A percentile compares a stretch with the other conserved stretches of the same genome.
Evolutionary conservation across 2,797 vertebrate species (phyloP).

Genomic region (Ctenopoma multispine): DNA sequence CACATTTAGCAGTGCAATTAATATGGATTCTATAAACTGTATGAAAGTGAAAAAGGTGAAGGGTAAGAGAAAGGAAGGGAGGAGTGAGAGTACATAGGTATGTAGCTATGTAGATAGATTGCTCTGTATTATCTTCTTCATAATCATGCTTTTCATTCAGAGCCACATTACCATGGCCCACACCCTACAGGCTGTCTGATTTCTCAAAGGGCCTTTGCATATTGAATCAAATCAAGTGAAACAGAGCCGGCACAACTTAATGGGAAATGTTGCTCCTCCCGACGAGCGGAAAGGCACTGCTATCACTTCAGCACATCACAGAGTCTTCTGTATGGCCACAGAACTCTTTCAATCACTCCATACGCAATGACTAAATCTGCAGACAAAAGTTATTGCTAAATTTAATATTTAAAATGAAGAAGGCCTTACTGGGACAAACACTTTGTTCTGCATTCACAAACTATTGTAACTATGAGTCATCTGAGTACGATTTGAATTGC

Average conservation of each 20-base stretch:
- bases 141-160: slow-evolving; percentile 59
- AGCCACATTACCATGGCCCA: slow-evolving; percentile 55
- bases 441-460: slow-evolving; percentile 11
- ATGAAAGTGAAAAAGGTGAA: slow-evolving; percentile 1
- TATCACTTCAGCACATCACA: slow-evolving; percentile 53
- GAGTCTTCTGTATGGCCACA: slow-evolving; percentile 27
- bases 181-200: slow-evolving; percentile 64
- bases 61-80: not conserved
- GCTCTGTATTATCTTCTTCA: slow-evolving; percentile 42
- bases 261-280: slow-evolving; percentile 66
- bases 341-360: slow-evolving; percentile 13
- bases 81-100: not conserved
- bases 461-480: not conserved
- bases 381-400: slow-evolving; percentile 9
- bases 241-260: slow-evolving; percentile 57
- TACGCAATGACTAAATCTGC: slow-evolving; percentile 20
- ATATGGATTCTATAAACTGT: slow-evolving; percentile 2
- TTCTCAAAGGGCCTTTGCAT: slow-evolving; percentile 71
- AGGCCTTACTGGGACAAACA: slow-evolving; percentile 25
- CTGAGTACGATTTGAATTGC: not conserved
- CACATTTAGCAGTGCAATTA: slow-evolving; percentile 11
- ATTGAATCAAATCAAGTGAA: slow-evolving; percentile 76
- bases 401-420: slow-evolving; percentile 22
- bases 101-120: not conserved
- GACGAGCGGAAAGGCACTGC: slow-evolving; percentile 52